Base-by-base conservation (phyloP, 2,113 vertebrate genomes). In the Hemiscyllium ocellatum region DNA sequence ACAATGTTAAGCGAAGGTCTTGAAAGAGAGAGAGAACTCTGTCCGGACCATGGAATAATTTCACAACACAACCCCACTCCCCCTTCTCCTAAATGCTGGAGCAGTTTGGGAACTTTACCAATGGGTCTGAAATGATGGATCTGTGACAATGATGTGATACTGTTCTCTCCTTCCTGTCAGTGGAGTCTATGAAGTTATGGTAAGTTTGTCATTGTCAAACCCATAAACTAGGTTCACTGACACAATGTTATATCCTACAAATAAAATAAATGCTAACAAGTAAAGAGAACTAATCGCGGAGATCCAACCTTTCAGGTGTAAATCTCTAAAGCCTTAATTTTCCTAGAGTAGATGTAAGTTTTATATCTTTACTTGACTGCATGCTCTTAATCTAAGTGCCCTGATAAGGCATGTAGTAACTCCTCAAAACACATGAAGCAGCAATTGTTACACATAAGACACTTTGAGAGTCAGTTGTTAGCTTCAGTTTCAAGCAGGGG, bases 401-500 rank as follows among this genome's bases (percentile, higher is more conserved):
- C 96, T 95, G 96, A 94, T 95, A 95, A 95, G 95, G 95, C 93
- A 96, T 96, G 52, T 93, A 95, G 78, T 90, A 66, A 66, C 85
- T 95, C 95, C 90, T 93, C 96, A 80, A 69, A 47, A 61, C 3
- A 24, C 33, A 47, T 0, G 24, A 22, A 6, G 26, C 4, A 29
- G 3, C 68, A 19, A 96, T 95, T 96, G 12, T 61, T 61, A 10
- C 56, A 61, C 56, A 61, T 0, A 7, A 61, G 56, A 10, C 10
- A 56, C 56, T 10, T 47, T 80, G 96, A 96, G 95, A 96, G 96
- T 80, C 24, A 26, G 96, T 95, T 96, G 95, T 96, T 97, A 96
- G 96, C 97, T 96, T 89, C 95, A 96, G 96, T 96, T 97, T 97
- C 96, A 97, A 96, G 97, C 96, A 96, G 90, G 96, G 12, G 19